These are phyloP conservation scores for Tyrophagus putrescentiae DNA, from an alignment of 1,140 invertebrate genomes.

Conservation along the genomic window DNA sequence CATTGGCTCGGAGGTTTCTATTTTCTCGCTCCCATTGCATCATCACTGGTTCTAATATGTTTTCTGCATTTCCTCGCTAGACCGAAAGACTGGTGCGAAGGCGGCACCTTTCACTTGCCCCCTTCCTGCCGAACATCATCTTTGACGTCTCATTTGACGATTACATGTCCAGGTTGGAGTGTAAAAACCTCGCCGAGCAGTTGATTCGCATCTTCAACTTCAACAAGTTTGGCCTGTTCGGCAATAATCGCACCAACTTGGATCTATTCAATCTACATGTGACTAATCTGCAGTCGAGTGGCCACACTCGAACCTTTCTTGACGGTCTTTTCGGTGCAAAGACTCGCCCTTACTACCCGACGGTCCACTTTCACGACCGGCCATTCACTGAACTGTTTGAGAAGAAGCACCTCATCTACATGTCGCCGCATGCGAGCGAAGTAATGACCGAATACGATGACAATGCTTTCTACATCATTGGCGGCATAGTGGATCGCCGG, in stretches of 20 bases:
- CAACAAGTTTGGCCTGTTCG: background rate
- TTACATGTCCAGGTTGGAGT: conserved; percentile 15
- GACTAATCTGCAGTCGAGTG: background rate
- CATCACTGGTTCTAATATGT: background rate
- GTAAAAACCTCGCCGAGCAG: conserved; percentile 18
- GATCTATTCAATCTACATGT: conserved; percentile 9
- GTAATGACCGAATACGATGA: conserved; percentile 51
- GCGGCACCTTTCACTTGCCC: background rate
- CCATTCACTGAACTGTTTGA: conserved; percentile 66
- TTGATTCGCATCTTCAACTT: conserved; percentile 2
- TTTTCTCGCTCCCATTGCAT: too few relatives aligned
- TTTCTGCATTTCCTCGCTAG: background rate
- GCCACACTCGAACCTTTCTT: background rate
- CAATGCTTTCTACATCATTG: conserved; percentile 68
- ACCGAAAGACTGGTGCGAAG: background rate
- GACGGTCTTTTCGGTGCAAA: background rate
- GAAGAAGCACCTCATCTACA: conserved; percentile 61
- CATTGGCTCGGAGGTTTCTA: background rate
- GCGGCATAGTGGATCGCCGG: conserved; percentile 56
- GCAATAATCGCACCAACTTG: background rate
- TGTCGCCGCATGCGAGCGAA: conserved; percentile 61
- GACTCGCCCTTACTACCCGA: background rate
- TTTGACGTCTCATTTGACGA: conserved; percentile 18
- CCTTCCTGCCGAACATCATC: conserved; percentile 6
- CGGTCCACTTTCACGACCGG: conserved; percentile 22